Percentiles rank a stretch among this genome's conserved stretches.
These are phyloP conservation scores for Corydoras maculifer DNA, from an alignment of 2,113 vertebrate genomes.

Conservation along the genomic window DNA sequence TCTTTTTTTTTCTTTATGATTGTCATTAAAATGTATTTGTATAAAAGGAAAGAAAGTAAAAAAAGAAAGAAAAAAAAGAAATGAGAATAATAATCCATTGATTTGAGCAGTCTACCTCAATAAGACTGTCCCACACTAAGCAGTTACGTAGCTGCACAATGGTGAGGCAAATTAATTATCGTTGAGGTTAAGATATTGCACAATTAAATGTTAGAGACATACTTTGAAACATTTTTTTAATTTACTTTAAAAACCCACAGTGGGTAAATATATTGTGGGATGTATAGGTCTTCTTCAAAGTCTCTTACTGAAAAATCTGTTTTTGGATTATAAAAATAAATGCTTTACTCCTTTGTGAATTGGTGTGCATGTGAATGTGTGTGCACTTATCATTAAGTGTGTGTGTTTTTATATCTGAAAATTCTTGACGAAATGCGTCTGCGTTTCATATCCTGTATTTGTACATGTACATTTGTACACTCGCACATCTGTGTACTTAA, in stretches of 20 bases:
- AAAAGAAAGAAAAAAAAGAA: slow-evolving; percentile 34
- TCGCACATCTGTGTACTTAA: slow-evolving; percentile 71
- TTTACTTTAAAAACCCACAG: slow-evolving; percentile 69
- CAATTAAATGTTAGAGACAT: slow-evolving; percentile 72
- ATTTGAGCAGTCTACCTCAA: slow-evolving; percentile 95
- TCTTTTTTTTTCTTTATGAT: slow-evolving; percentile 81
- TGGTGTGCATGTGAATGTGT: slow-evolving; percentile 65
- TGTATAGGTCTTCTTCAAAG: slow-evolving; percentile 77
- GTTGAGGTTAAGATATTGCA: slow-evolving; percentile 76
- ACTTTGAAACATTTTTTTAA: slow-evolving; percentile 62
- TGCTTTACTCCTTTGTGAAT: slow-evolving; percentile 63
- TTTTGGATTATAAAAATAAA: slow-evolving; percentile 49
- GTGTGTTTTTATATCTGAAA: slow-evolving; percentile 52
- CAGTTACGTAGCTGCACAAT: slow-evolving; percentile 77
- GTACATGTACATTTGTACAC: slow-evolving; percentile 60
- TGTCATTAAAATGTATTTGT: slow-evolving; percentile 84
- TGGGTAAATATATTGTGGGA: slow-evolving; percentile 76
- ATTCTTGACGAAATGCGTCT: slow-evolving; percentile 49
- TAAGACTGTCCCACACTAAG: slow-evolving; percentile 96
- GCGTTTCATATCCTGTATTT: slow-evolving; percentile 62
- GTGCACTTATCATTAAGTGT: slow-evolving; percentile 61
- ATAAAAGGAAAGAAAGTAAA: slow-evolving; percentile 55
- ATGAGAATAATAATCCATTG: slow-evolving; percentile 76
- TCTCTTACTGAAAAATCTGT: slow-evolving; percentile 60
- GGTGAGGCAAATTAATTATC: slow-evolving; percentile 70